phyloP scores from a whole-genome alignment of 2,888 invertebrate species.

The Onthophagus sagittarius region DNA sequence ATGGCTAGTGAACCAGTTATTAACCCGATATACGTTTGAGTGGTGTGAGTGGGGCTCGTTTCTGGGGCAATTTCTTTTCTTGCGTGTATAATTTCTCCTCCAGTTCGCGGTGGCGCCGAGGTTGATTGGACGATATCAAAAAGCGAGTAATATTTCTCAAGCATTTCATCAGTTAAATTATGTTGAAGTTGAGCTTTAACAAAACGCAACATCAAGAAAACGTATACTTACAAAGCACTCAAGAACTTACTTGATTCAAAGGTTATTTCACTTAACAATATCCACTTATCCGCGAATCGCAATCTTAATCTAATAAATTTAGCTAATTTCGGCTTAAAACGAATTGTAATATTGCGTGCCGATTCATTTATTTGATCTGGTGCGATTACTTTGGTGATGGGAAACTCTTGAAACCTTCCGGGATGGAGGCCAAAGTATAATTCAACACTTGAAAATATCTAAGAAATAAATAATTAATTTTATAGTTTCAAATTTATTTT shows the following conservation, averaged over 20 bases:
- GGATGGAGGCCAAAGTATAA: slow-evolving; percentile 80
- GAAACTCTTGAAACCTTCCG: slow-evolving; percentile 66
- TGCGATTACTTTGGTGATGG: slow-evolving; percentile 60
- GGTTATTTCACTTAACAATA: slow-evolving; percentile 82
- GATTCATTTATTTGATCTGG: slow-evolving; percentile 54
- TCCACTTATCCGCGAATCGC: slow-evolving; percentile 78
- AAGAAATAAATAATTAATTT: slow-evolving; percentile 31
- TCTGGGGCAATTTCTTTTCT: slow-evolving; percentile 55
- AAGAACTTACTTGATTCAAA: slow-evolving; percentile 79
- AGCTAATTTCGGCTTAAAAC: slow-evolving; percentile 70
- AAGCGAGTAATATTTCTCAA: slow-evolving; percentile 62
- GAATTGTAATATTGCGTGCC: slow-evolving; percentile 65
- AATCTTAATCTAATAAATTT: slow-evolving; percentile 72
- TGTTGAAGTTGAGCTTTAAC: slow-evolving; percentile 54
- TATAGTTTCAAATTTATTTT: not conserved
- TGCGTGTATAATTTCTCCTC: slow-evolving; percentile 52
- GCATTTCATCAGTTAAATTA: slow-evolving; percentile 58
- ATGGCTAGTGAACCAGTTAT: slow-evolving; percentile 66
- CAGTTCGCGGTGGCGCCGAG: slow-evolving; percentile 43
- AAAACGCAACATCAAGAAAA: slow-evolving; percentile 9
- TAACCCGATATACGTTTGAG: slow-evolving; percentile 58
- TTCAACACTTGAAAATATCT: slow-evolving; percentile 73
- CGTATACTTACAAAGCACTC: too few species aligned
- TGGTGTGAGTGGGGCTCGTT: slow-evolving; percentile 58
- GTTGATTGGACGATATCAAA: slow-evolving; percentile 43